A percentile compares a stretch with the other conserved stretches of the same genome.
Evolutionary conservation across 92 coral and sea anemone species (phyloP).

Genomic region (Hydrozoanthus gracilis): DNA sequence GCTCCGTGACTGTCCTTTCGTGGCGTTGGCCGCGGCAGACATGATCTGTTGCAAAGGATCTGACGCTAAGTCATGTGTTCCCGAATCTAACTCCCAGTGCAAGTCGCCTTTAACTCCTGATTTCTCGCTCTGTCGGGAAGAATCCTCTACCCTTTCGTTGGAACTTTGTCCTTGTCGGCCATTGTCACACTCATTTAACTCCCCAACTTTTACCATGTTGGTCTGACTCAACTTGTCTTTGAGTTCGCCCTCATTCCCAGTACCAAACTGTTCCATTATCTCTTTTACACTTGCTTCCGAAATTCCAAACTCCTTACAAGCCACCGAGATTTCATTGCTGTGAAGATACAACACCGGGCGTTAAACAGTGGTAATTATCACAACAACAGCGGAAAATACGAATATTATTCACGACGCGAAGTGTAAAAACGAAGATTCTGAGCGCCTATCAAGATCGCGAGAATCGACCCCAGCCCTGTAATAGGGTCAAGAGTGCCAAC

Average conservation of each 20-base stretch:
- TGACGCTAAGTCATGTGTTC: constrained; percentile 74
- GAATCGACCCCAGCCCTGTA: constrained; percentile 27
- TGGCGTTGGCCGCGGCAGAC: constrained; percentile 74
- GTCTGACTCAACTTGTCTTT: constrained; percentile 49
- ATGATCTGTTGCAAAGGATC: constrained; percentile 87
- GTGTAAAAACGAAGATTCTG: constrained; percentile 30
- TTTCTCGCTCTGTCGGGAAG: constrained; percentile 66
- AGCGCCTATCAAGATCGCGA: constrained; percentile 20
- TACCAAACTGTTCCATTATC: constrained; percentile 73
- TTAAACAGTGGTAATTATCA: constrained; percentile 30
- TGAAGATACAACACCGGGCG: constrained; percentile 50
- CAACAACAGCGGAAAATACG: constrained; percentile 29
- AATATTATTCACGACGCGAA: constrained; percentile 37
- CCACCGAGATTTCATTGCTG: constrained; percentile 73
- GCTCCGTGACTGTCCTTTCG: constrained; percentile 85
- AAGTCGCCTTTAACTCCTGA: constrained; percentile 64
- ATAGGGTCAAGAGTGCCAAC: constrained; percentile 52
- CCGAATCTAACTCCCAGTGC: constrained; percentile 87
- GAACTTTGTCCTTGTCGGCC: constrained; percentile 45
- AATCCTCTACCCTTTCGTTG: constrained; percentile 52
- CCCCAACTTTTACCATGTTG: constrained; percentile 21
- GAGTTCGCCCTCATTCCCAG: constrained; percentile 45
- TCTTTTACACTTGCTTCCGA: constrained; percentile 71
- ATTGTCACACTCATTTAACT: background rate
- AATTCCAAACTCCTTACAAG: constrained; percentile 70